A percentile compares a stretch with the other conserved stretches of the same genome.
phyloP scores from a whole-genome alignment of 1,140 invertebrate genomes.

The Papilio xuthus region DNA sequence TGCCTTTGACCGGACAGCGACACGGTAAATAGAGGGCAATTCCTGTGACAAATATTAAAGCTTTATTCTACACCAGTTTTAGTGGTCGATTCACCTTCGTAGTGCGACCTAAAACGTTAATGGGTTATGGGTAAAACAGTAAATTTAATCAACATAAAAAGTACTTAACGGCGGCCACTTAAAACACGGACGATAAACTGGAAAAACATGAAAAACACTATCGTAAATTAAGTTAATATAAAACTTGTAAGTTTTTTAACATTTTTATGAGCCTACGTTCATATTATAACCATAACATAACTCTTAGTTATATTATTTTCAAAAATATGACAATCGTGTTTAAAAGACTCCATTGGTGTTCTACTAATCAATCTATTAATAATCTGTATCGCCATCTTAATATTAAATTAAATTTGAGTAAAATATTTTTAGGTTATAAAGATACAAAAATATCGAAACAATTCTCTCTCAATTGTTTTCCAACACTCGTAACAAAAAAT shows the following conservation, averaged over 20 bases:
- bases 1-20: constrained; percentile 62
- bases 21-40: constrained; percentile 65
- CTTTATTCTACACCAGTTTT: constrained; percentile 44
- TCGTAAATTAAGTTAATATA: not conserved
- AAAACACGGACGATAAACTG: constrained; percentile 2
- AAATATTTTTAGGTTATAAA: not conserved
- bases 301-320: not conserved
- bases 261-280: not conserved
- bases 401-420: not conserved
- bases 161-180: constrained; percentile 19
- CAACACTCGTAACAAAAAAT: constrained; percentile 24
- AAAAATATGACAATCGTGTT: not conserved
- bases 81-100: constrained; percentile 33
- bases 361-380: too few species aligned
- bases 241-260: not conserved
- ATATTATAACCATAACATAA: not conserved
- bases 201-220: constrained; percentile 7
- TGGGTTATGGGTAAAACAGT: constrained; percentile 6
- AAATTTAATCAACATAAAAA: constrained; percentile 40
- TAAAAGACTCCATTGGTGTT: too few species aligned
- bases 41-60: constrained; percentile 70
- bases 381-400: too few species aligned
- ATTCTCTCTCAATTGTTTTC: constrained; percentile 16
- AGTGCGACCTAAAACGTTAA: constrained; percentile 34
- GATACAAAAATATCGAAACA: constrained; percentile 4